Conservation (phyloP, 2,113 vertebrate genomes). For the Progne subis region DNA sequence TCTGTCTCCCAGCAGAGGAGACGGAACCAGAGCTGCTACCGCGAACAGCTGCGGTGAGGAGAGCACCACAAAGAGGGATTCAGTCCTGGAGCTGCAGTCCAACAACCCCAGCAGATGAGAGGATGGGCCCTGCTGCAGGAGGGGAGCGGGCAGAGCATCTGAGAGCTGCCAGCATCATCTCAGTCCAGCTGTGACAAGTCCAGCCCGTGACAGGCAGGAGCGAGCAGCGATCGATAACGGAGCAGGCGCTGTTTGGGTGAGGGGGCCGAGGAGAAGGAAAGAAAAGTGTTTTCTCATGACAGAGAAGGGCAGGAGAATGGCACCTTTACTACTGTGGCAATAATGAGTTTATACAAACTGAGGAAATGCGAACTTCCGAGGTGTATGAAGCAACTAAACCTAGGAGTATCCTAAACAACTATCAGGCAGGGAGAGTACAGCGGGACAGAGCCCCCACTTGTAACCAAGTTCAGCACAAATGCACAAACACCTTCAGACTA, state of each 20-base stretch:
- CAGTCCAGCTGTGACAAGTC: not conserved
- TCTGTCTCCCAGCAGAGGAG: not conserved
- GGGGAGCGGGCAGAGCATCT: not conserved
- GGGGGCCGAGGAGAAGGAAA: not conserved
- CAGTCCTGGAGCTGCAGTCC: not conserved
- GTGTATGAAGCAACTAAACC: not conserved
- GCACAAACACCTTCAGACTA: not conserved
- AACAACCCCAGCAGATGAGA: not conserved
- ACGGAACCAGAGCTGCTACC: not conserved
- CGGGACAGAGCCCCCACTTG: not conserved
- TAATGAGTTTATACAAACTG: not conserved
- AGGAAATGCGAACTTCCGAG: not conserved
- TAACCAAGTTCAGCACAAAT: not conserved
- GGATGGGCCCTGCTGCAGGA: not conserved
- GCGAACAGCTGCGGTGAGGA: rapidly evolving
- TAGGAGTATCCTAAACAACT: not conserved
- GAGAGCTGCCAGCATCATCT: not conserved
- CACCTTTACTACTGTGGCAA: not conserved
- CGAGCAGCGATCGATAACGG: not conserved
- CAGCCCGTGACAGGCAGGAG: not conserved
- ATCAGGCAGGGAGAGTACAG: not conserved
- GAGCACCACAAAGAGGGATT: not conserved
- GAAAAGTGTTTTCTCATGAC: not conserved
- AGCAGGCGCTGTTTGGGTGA: not conserved
- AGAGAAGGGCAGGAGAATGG: not conserved